These are phyloP conservation scores for Microplitis mediator DNA, from an alignment of 1,140 invertebrate species.

Conservation along the genomic window DNA sequence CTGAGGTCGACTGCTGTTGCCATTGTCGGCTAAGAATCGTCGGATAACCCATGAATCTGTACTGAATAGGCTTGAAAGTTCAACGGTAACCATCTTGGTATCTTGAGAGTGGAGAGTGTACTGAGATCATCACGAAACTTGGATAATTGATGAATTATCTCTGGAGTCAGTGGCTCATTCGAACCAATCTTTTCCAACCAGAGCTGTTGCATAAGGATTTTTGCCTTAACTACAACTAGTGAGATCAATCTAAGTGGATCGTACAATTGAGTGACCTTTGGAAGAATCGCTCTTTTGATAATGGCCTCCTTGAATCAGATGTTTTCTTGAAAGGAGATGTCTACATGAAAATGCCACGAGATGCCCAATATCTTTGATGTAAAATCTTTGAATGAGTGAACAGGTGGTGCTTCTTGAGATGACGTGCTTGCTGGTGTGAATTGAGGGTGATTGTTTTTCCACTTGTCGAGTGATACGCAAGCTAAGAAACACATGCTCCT, in stretches of 20 bases:
- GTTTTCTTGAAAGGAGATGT: slow-evolving; percentile 4
- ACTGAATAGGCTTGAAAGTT: too few species aligned
- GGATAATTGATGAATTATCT: too few species aligned
- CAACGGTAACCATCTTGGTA: too few species aligned
- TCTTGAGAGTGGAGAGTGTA: background rate
- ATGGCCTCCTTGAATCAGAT: background rate
- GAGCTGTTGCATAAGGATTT: slow-evolving; percentile 33
- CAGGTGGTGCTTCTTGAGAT: background rate
- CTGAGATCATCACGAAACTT: slow-evolving; percentile 14
- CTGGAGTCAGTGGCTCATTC: slow-evolving; percentile 31
- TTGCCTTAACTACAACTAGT: slow-evolving; percentile 27
- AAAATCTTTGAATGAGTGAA: background rate
- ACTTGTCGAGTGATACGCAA: slow-evolving; percentile 20
- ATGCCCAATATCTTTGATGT: slow-evolving; percentile 18
- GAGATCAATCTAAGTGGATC: slow-evolving; percentile 31
- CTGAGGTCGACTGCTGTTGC: too few species aligned
- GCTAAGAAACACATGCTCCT: slow-evolving; percentile 5
- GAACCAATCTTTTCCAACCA: slow-evolving; percentile 33
- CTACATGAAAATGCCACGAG: background rate
- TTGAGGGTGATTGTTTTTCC: slow-evolving; percentile 10
- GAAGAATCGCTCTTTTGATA: slow-evolving; percentile 8
- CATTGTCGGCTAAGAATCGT: too few species aligned
- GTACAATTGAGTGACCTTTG: slow-evolving; percentile 21
- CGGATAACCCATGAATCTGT: too few species aligned
- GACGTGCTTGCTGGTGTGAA: slow-evolving; percentile 5